Evolutionary conservation across 1,140 invertebrate species (phyloP).

Genomic region (Brachionus sp.): DNA sequence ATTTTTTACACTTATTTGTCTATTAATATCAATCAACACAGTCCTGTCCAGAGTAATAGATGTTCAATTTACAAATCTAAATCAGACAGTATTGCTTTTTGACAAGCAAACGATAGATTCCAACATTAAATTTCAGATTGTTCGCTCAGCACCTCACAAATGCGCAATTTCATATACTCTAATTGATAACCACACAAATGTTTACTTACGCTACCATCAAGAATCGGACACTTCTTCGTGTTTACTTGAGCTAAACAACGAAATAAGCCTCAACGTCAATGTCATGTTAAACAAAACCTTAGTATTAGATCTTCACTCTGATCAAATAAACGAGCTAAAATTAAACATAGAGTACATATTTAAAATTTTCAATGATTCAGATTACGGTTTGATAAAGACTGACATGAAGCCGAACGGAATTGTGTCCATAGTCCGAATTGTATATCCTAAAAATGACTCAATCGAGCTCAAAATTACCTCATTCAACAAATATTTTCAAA

Average conservation of each 20-base stretch:
- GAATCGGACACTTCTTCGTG: neutral
- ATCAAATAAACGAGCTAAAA: neutral
- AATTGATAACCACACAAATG: neutral
- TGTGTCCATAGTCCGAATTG: conserved; percentile 13
- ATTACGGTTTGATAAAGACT: conserved; percentile 7
- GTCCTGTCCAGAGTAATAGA: neutral
- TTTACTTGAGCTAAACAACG: conserved; percentile 4
- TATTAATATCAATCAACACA: neutral
- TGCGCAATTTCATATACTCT: neutral
- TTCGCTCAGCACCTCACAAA: neutral
- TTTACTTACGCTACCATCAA: neutral
- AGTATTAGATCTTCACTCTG: neutral
- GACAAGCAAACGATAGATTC: neutral
- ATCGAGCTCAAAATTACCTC: neutral
- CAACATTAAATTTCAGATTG: neutral
- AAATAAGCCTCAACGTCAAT: neutral
- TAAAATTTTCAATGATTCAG: conserved; percentile 35
- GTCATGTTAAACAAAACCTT: neutral
- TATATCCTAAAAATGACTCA: neutral
- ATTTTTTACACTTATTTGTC: neutral
- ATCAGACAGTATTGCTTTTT: conserved; percentile 4
- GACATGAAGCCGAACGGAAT: conserved; percentile 7
- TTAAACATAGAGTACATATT: conserved; percentile 31
- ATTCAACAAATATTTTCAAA: neutral
- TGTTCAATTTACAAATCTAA: neutral